These are phyloP conservation scores for Lucinisca nassula DNA, from an alignment of 2,888 invertebrate genomes.

Conservation along the genomic window DNA sequence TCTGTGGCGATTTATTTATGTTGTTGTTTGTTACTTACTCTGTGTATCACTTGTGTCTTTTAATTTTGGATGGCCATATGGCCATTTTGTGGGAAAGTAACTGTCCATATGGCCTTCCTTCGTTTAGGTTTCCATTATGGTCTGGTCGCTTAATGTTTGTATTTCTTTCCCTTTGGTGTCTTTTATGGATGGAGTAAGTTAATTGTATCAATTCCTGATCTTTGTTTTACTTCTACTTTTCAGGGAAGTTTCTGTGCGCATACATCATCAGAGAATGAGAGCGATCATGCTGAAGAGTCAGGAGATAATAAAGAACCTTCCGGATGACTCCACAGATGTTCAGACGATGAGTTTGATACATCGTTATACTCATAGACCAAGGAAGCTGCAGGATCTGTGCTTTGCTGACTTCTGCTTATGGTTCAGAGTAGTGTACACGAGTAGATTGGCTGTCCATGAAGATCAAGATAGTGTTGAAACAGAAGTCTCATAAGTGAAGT, in stretches of 20 bases:
- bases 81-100: no score
- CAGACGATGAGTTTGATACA: constrained; percentile 33
- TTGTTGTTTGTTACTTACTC: no score
- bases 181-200: no score
- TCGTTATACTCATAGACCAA: constrained; percentile 61
- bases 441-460: background rate
- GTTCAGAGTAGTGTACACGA: background rate
- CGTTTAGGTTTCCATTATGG: no score
- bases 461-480: background rate
- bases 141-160: no score
- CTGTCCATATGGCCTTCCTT: no score
- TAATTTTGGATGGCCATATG: no score
- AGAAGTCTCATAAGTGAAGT: background rate
- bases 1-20: no score
- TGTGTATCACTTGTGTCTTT: no score
- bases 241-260: constrained; percentile 62
- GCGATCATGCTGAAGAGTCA: constrained; percentile 74
- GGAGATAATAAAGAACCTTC: constrained; percentile 51
- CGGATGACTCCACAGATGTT: constrained; percentile 46
- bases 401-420: constrained; percentile 42
- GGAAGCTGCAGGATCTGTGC: constrained; percentile 48
- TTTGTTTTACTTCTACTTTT: no score
- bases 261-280: constrained; percentile 66
- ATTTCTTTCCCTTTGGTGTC: no score
- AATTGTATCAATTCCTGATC: no score